Evolutionary conservation across 2,888 invertebrate species (phyloP).

Genomic region (Hyalella azteca): DNA sequence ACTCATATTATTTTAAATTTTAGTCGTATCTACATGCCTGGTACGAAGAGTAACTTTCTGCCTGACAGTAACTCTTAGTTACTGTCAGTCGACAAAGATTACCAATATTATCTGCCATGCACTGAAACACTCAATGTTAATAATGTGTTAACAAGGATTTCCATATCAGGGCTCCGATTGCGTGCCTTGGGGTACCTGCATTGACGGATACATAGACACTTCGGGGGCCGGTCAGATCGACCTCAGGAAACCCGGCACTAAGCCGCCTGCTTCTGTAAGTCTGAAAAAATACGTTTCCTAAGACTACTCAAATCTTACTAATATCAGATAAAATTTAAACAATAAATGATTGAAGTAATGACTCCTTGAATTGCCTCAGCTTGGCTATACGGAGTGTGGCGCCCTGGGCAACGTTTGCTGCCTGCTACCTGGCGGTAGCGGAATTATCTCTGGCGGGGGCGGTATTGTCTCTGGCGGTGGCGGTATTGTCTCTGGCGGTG

Average conservation of each 20-base stretch:
- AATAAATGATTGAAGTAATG: neutral
- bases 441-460: neutral
- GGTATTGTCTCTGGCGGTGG: neutral
- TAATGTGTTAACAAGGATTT: neutral
- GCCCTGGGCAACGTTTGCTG: slow-evolving; percentile 20
- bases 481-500: slow-evolving; percentile 6
- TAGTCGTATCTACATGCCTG: no score
- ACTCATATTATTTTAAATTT: no score
- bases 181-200: slow-evolving; percentile 39
- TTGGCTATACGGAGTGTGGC: slow-evolving; percentile 20
- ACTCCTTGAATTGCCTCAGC: neutral
- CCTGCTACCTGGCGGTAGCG: neutral
- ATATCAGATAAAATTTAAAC: neutral
- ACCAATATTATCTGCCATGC: no score
- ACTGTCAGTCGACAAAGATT: no score
- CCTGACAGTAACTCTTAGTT: no score
- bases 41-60: no score
- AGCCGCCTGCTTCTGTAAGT: neutral
- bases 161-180: slow-evolving; percentile 33
- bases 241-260: neutral
- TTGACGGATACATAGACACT: slow-evolving; percentile 40
- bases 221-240: slow-evolving; percentile 39
- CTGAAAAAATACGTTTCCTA: no score
- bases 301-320: no score
- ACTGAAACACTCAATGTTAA: no score